Percentiles rank a stretch among this genome's conserved stretches.
phyloP scores from a whole-genome alignment of 1,140 invertebrate species.

The Drosophila albomicans region DNA sequence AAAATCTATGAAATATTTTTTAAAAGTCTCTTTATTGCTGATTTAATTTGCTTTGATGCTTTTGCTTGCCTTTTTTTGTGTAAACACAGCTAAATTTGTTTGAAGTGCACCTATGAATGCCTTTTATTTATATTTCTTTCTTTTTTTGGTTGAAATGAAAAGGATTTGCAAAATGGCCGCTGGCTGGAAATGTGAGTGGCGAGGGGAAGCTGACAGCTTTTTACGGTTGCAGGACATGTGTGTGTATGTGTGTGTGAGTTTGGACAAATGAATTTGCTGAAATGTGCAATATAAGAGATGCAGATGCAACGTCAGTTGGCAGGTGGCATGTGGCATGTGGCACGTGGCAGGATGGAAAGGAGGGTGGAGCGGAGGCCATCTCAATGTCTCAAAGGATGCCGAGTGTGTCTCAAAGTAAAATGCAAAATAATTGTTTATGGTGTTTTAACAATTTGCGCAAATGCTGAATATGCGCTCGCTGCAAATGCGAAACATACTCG shows the following conservation, averaged over 20 bases:
- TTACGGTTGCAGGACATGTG: slow-evolving; percentile 23
- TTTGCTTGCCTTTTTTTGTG: not conserved
- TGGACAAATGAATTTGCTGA: slow-evolving; percentile 60
- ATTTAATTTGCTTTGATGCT: not conserved
- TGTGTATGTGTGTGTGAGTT: no score
- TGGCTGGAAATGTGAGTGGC: slow-evolving; percentile 1
- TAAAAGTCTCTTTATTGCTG: no score
- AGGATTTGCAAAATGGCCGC: slow-evolving; percentile 18
- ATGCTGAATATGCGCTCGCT: slow-evolving; percentile 20
- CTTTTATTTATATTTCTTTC: not conserved
- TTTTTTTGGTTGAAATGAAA: not conserved
- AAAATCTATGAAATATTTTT: no score
- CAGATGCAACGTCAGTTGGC: slow-evolving; percentile 21
- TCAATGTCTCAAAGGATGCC: slow-evolving; percentile 44
- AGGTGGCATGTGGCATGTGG: slow-evolving; percentile 6
- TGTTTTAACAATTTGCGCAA: slow-evolving; percentile 77
- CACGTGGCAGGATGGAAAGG: slow-evolving; percentile 13
- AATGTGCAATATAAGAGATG: slow-evolving; percentile 55
- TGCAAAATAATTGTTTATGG: slow-evolving; percentile 82
- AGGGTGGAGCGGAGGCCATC: not conserved
- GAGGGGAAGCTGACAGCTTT: not conserved
- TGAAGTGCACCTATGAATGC: slow-evolving; percentile 1
- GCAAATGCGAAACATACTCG: slow-evolving; percentile 49
- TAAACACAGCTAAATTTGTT: not conserved
- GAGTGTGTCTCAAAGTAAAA: slow-evolving; percentile 64